A percentile compares a stretch with the other conserved stretches of the same genome.
These are phyloP conservation scores for Ochropleura plecta DNA, from an alignment of 2,888 invertebrate genomes.

Conservation along the genomic window DNA sequence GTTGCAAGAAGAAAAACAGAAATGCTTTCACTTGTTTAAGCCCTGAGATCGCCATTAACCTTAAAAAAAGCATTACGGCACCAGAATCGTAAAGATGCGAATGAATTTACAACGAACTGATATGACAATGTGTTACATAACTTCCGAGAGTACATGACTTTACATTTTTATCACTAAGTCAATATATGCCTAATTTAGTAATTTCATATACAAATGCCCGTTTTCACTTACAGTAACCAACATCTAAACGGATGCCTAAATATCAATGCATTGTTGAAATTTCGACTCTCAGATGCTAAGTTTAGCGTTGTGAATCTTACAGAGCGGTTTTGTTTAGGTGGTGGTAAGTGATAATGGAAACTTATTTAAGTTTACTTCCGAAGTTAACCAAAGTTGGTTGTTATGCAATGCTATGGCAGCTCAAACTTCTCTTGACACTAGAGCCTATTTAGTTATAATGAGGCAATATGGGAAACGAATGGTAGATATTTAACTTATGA, in stretches of 20 bases:
- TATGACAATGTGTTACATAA: constrained; percentile 25
- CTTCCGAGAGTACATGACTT: constrained; percentile 34
- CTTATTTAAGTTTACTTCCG: not conserved
- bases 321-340: not conserved
- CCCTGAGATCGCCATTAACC: not conserved
- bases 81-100: constrained; percentile 1
- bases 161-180: constrained; percentile 27
- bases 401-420: constrained; percentile 28
- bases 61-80: constrained; percentile 4
- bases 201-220: not conserved
- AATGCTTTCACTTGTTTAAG: not conserved
- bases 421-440: constrained; percentile 19
- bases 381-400: not conserved
- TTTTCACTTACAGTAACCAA: not conserved
- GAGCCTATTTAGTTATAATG: not conserved
- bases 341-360: not conserved
- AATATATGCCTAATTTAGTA: constrained; percentile 19
- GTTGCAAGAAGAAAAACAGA: not conserved
- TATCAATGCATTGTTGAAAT: not conserved
- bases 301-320: not conserved
- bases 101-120: not conserved
- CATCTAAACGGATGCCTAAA: not conserved
- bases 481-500: constrained; percentile 11
- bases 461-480: constrained; percentile 16
- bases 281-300: not conserved